Conservation (phyloP, 2,888 invertebrate species). For the Eurois occulta region DNA sequence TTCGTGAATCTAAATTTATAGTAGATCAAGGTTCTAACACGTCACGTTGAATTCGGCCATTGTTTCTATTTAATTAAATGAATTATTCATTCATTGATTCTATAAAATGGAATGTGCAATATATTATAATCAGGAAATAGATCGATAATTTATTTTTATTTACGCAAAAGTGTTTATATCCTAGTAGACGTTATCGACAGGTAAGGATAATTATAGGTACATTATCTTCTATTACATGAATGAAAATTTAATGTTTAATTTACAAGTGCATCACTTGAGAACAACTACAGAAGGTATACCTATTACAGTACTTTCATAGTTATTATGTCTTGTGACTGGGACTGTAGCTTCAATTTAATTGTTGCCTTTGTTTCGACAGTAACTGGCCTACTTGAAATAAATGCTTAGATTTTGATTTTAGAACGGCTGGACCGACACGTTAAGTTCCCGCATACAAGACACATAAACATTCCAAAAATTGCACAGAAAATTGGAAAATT, state of each 20-base stretch:
- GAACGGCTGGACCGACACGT: background rate
- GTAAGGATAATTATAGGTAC: background rate
- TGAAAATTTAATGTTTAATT: background rate
- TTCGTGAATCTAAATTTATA: slow-evolving; percentile 59
- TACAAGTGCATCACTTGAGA: background rate
- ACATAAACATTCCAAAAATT: too few species aligned
- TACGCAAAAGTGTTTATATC: too few species aligned
- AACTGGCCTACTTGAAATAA: too few species aligned
- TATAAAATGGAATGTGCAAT: background rate
- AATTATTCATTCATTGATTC: slow-evolving; percentile 32
- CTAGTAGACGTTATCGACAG: too few species aligned
- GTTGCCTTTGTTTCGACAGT: too few species aligned
- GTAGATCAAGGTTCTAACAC: slow-evolving; percentile 52
- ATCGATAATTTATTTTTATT: background rate
- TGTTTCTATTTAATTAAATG: slow-evolving; percentile 38
- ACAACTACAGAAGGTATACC: too few species aligned
- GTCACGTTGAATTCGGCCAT: slow-evolving; percentile 38
- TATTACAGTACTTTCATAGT: too few species aligned
- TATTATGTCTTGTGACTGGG: too few species aligned
- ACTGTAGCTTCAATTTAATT: too few species aligned
- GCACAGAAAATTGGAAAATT: too few species aligned
- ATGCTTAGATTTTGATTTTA: too few species aligned
- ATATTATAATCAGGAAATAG: slow-evolving; percentile 16
- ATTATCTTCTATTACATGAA: background rate
- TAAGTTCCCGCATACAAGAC: too few species aligned